Evolutionary conservation across 1,140 invertebrate species (phyloP).

Genomic region (Hycleus phaleratus): DNA sequence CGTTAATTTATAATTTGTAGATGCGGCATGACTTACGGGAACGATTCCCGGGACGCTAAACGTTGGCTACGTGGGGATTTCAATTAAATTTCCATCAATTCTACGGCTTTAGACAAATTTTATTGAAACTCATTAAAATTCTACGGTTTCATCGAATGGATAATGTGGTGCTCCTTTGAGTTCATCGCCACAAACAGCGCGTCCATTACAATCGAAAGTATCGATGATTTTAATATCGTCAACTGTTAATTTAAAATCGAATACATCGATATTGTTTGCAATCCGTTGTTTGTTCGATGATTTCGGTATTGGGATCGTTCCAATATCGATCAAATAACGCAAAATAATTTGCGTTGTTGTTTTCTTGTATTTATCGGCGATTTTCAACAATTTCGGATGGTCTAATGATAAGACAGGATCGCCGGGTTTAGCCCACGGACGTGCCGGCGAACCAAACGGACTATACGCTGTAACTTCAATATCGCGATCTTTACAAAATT

Average conservation of each 20-base stretch:
- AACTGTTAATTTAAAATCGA: conserved; percentile 47
- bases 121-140: conserved; percentile 32
- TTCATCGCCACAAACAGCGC: conserved; percentile 17
- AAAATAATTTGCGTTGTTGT: conserved; percentile 53
- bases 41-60: conserved; percentile 60
- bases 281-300: conserved; percentile 51
- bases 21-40: conserved; percentile 63
- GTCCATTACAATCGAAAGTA: conserved; percentile 34
- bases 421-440: conserved; percentile 59
- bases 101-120: neutral
- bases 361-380: conserved; percentile 56
- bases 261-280: conserved; percentile 48
- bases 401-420: conserved; percentile 59
- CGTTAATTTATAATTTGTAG: conserved; percentile 36
- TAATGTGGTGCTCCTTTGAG: conserved; percentile 20
- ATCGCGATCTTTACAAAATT: conserved; percentile 49
- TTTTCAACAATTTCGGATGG: conserved; percentile 47
- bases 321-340: conserved; percentile 47
- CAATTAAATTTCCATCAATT: conserved; percentile 19
- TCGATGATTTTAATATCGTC: conserved; percentile 44
- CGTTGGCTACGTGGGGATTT: conserved; percentile 49
- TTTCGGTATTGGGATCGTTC: conserved; percentile 55
- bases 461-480: conserved; percentile 69
- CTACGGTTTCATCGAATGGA: conserved; percentile 19
- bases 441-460: conserved; percentile 59